These are phyloP conservation scores for Nemapogon koenigi DNA, from an alignment of 2,888 invertebrate species.

Conservation along the genomic window DNA sequence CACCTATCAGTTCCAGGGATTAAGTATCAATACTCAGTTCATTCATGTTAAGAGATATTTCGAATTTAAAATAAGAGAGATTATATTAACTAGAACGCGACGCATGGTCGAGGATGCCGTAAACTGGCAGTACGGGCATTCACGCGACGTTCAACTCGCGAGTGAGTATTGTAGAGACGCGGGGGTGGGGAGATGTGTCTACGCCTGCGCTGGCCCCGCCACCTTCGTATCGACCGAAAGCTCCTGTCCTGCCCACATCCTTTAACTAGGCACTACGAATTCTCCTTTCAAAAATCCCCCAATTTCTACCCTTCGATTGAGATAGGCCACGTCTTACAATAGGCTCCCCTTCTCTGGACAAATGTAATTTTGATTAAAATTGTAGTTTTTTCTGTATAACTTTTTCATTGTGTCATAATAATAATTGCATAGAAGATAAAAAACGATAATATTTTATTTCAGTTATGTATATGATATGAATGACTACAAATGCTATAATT, in stretches of 20 bases:
- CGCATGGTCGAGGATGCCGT: constrained; percentile 48
- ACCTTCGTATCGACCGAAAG: constrained; percentile 63
- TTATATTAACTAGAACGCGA: constrained; percentile 61
- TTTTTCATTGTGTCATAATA: too few relatives aligned
- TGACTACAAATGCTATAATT: too few relatives aligned
- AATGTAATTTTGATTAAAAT: too few relatives aligned
- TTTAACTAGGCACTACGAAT: constrained; percentile 58
- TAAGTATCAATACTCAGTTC: too few relatives aligned
- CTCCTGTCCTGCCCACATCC: constrained; percentile 61
- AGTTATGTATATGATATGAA: too few relatives aligned
- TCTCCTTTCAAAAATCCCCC: constrained; percentile 58
- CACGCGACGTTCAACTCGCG: constrained; percentile 59
- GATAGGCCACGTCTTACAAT: constrained; percentile 42
- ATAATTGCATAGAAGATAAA: too few relatives aligned
- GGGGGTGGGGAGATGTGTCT: constrained; percentile 29
- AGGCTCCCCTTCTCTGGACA: neutral
- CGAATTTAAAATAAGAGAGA: too few relatives aligned
- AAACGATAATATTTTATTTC: too few relatives aligned
- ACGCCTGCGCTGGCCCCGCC: constrained; percentile 54
- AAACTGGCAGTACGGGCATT: constrained; percentile 51
- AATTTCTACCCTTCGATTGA: constrained; percentile 46
- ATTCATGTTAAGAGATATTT: neutral
- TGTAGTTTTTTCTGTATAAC: too few relatives aligned
- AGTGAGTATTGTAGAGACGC: constrained; percentile 39
- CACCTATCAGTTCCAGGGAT: too few relatives aligned